Base-by-base conservation (phyloP, 2,113 vertebrate species). In the Eurypyga helias region DNA sequence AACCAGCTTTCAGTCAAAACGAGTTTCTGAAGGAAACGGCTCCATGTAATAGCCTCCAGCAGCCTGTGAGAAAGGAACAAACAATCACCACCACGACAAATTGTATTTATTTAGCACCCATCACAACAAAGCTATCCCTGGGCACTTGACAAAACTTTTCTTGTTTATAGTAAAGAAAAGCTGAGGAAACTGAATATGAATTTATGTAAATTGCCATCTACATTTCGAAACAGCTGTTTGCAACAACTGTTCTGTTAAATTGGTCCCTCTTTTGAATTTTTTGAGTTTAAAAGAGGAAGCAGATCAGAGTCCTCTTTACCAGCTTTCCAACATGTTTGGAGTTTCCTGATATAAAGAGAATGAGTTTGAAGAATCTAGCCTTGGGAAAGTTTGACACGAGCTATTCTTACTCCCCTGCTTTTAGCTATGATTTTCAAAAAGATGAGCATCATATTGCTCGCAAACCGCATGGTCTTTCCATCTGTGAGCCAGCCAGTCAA, bases 171-270 rank as follows among this genome's bases (percentile, higher is more conserved):
- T 25, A 31, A 41, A 49, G 81, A 49, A 70, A 64, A 83, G n/a
- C 75, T 43, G 36, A 38, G 77, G 17, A n/a, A 66, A 45, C 78
- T 86, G 60, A 71, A 82, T 67, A 61, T 48, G 38, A 52, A 91
- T 81, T 89, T 94, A 81, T 33, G 83, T 64, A 95, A 97, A 94
- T 94, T 23, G 3, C 43, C 36, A 7, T 45, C 85, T 14, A 62
- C 41, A n/a, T 26, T 69, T 31, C 3, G 21, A 46, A 86, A 65
- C 29, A 90, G 83, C n/a, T 89, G 49, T 19, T 89, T 86, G 54
- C 78, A 90, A 78, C 80, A 94, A 72, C 52, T 52, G 57, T 43
- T 86, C 55, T 73, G 41, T 46, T 77, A 67, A 90, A 38, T 33
- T 17, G 45, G 69, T 38, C 46, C 31, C 48, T 58, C 34, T 62